Evolutionary conservation across 2,113 vertebrate genomes (phyloP), one percentile per base, ranked within the genome.

Genomic region (Catharus minimus): DNA sequence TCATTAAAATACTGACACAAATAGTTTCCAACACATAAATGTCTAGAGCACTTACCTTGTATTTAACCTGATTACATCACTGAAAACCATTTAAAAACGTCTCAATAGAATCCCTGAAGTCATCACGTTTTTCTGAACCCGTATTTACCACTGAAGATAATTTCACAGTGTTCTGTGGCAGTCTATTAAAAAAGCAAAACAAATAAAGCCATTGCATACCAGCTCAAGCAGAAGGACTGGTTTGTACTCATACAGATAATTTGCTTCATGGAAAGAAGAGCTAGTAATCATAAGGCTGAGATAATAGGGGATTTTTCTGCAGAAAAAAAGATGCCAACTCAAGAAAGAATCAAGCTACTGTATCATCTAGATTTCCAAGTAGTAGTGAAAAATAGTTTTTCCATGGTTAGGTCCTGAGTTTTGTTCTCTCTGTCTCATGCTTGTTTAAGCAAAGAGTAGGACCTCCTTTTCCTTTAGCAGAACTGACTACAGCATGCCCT

Each of bases 171-270:
- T 87, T 90, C 88, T 39, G 50, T 30, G 52, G 77, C 87, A 87
- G 66, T 76, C 93, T 96, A 89, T 92, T 89, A 89, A 92, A 93
- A 95, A 93, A 79, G 39, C 28, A 92, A 95, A 94, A 92, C 87
- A 94, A 96, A 95, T 87, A 90, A 93, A 90, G 83, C 43, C 64
- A 73, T 73, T 71, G 75, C 44, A 89, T 28, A 86, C 61, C 50
- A 95, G 82, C 62, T 87, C 81, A 79, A 72, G 92, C 83, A 91
- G 92, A 89, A 95, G 73, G 86, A 92, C 81, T 84, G 81, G 78
- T 81, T 92, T 92, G 65, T 58, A 74, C 46, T 95, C 94, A 81
- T 81, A 74, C 27, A 75, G 49, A 90, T 64, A 39, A 50, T 56
- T 64, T 85, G 61, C 60, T 96, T 89, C 88, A 93, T 0, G 85